A percentile compares a stretch with the other conserved stretches of the same genome.
Evolutionary conservation across 1,140 invertebrate genomes (phyloP).

Genomic region (Dendroctonus valens): DNA sequence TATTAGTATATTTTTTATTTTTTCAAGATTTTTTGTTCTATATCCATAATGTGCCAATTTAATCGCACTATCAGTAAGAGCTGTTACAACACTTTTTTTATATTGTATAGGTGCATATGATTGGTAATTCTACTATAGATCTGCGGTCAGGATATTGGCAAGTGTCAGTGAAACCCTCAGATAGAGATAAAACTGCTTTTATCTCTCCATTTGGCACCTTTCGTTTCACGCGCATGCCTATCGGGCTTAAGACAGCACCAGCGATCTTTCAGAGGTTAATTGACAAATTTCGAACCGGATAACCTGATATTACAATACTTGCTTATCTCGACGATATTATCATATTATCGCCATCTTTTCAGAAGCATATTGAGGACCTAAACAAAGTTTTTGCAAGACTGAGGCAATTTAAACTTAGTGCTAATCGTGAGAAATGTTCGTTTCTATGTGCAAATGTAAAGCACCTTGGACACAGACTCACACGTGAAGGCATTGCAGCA

Average conservation of each 20-base stretch:
- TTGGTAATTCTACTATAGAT: slow-evolving; percentile 53
- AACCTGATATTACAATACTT: slow-evolving; percentile 37
- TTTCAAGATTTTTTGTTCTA: too few species aligned
- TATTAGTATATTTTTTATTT: too few species aligned
- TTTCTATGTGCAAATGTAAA: neutral
- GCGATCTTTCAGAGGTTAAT: slow-evolving; percentile 47
- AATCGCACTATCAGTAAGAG: too few species aligned
- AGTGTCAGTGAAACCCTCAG: slow-evolving; percentile 40
- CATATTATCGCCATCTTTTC: slow-evolving; percentile 40
- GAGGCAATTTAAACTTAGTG: slow-evolving; percentile 40
- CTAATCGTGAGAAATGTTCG: slow-evolving; percentile 47
- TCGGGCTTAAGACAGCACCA: slow-evolving; percentile 44
- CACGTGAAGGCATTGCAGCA: slow-evolving; percentile 6
- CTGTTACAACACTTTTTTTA: too few species aligned
- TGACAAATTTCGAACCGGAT: slow-evolving; percentile 42
- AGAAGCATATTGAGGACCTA: slow-evolving; percentile 52
- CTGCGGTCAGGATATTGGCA: slow-evolving; percentile 49
- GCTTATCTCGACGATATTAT: slow-evolving; percentile 51
- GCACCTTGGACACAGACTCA: slow-evolving; percentile 2
- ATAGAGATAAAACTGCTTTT: slow-evolving; percentile 16
- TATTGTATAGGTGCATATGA: too few species aligned
- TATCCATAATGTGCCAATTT: too few species aligned
- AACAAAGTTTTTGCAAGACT: slow-evolving; percentile 42
- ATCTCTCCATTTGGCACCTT: slow-evolving; percentile 36
- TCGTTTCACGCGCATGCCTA: slow-evolving; percentile 40